These are phyloP conservation scores for Xanthorhoe designata DNA, from an alignment of 2,888 invertebrate genomes.

Conservation along the genomic window DNA sequence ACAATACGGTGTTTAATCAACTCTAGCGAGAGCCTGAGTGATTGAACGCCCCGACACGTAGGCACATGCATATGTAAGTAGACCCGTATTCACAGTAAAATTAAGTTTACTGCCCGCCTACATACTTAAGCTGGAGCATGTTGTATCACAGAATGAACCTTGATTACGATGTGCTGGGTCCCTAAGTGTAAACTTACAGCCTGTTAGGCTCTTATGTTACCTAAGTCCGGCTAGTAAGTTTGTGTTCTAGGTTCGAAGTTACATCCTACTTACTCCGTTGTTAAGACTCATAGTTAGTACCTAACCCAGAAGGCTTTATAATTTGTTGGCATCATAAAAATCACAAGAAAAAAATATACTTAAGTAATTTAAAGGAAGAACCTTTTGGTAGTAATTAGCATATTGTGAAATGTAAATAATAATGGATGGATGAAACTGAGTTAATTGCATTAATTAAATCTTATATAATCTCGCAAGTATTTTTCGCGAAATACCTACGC, in stretches of 20 bases:
- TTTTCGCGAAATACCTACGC: too few species aligned
- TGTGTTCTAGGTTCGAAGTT: not conserved
- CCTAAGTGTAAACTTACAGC: not conserved
- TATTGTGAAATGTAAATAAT: too few species aligned
- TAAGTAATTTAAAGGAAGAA: too few species aligned
- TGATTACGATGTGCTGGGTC: not conserved
- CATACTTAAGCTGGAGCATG: conserved; percentile 6
- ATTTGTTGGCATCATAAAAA: too few species aligned
- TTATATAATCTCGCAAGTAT: too few species aligned
- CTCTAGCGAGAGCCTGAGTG: conserved; percentile 39
- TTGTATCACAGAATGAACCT: conserved; percentile 1
- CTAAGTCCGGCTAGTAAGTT: not conserved
- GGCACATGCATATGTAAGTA: conserved; percentile 31
- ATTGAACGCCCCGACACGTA: conserved; percentile 47
- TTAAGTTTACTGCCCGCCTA: conserved; percentile 27
- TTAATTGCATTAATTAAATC: too few species aligned
- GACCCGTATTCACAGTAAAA: conserved; percentile 16
- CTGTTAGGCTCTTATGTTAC: not conserved
- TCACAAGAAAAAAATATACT: too few species aligned
- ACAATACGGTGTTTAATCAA: conserved; percentile 55
- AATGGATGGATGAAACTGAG: too few species aligned
- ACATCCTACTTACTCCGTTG: not conserved
- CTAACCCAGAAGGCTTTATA: too few species aligned
- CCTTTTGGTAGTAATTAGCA: too few species aligned
- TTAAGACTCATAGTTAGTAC: not conserved